phyloP scores from a whole-genome alignment of 1,140 invertebrate genomes.

The Aphaenogaster rudis region DNA sequence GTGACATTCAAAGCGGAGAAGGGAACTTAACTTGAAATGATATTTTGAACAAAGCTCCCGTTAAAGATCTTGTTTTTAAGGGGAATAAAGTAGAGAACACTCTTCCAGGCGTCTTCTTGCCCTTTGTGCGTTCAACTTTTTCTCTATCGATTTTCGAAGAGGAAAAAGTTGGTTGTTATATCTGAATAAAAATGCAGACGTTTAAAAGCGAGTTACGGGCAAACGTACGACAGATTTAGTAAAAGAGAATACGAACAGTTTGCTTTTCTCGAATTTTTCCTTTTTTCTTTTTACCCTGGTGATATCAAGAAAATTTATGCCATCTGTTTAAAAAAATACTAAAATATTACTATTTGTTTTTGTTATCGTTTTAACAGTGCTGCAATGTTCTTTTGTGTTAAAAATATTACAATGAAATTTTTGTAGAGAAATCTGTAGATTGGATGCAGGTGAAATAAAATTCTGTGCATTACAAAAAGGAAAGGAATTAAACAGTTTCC shows the following conservation, averaged over 20 bases:
- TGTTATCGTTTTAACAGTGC: neutral
- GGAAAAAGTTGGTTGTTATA: constrained; percentile 48
- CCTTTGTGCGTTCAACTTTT: constrained; percentile 41
- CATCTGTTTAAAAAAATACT: neutral
- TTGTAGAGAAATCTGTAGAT: neutral
- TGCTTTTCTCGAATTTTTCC: constrained; percentile 29
- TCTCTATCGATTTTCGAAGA: constrained; percentile 53
- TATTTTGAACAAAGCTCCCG: constrained; percentile 32
- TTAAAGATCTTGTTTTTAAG: constrained; percentile 33
- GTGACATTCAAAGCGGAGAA: neutral
- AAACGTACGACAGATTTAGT: constrained; percentile 23
- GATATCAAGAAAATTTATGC: constrained; percentile 11
- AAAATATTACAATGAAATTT: constrained; percentile 22
- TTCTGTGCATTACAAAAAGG: neutral
- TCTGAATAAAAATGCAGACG: constrained; percentile 58
- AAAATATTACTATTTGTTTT: neutral
- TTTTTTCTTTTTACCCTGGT: too few species aligned
- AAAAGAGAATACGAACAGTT: constrained; percentile 39
- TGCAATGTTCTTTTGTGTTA: neutral
- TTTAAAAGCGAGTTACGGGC: constrained; percentile 49
- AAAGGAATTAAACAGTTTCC: neutral
- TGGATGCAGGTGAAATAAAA: neutral
- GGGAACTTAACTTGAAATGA: neutral
- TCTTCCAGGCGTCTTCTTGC: constrained; percentile 1
- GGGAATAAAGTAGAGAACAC: constrained; percentile 15